Conservation (phyloP, 2,797 vertebrate species). For the Pseudotriccus pelzelni region DNA sequence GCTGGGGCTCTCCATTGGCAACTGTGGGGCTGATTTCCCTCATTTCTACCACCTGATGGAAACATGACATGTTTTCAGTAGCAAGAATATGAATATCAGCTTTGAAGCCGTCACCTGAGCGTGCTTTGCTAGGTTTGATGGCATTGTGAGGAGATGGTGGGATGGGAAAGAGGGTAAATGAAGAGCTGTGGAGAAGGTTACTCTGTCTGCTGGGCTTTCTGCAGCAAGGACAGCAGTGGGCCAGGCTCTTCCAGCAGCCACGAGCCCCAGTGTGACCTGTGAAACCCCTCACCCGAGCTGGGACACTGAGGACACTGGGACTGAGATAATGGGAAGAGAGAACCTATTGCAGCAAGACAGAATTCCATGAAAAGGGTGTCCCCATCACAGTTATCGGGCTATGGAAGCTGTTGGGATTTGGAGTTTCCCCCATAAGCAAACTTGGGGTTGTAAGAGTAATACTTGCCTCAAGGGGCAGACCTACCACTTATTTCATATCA, state of each 20-base stretch:
- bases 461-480: neutral
- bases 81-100: neutral
- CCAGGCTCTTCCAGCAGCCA: neutral
- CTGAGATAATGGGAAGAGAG: neutral
- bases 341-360: neutral
- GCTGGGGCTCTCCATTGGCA: conserved; percentile 77
- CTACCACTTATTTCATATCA: neutral
- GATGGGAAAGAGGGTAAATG: neutral
- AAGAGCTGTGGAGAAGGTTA: neutral
- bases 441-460: neutral
- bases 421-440: neutral
- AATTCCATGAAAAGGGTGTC: neutral
- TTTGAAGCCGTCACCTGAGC: neutral
- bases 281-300: neutral
- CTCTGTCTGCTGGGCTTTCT: neutral
- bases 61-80: neutral
- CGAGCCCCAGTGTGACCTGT: neutral
- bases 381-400: neutral
- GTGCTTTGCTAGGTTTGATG: neutral
- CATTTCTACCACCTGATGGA: conserved; percentile 87
- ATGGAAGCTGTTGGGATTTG: neutral
- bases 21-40: conserved; percentile 82
- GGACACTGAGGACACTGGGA: neutral
- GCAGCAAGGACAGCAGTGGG: neutral
- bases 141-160: neutral